Base-by-base conservation (phyloP, 2,888 invertebrate species). In the Patella ulyssiponensis region DNA sequence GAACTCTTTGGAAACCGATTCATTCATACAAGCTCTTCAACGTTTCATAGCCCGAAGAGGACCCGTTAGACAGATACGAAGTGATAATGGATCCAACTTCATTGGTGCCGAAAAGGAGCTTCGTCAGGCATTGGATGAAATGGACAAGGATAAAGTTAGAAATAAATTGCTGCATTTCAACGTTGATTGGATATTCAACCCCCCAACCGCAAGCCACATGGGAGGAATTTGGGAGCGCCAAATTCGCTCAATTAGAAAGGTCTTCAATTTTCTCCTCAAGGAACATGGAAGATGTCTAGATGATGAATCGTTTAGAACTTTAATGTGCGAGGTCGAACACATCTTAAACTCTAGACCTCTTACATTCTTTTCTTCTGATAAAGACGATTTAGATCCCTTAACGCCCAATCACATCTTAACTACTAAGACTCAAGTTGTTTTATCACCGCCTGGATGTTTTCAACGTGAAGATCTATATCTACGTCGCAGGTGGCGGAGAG, bases 21-120 rank as follows among this genome's bases (percentile, higher is more conserved):
- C 77, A 12, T 77, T 76, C 58, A 27, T 70, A 12, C 77, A 77
- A 54, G 52, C 74, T 23, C 53, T 54, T 7, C 17, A 64, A 44
- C 33, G 75, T 17, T 76, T 76, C 20, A 69, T 75, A 11, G 1
- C 51, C 56, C 17, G 52, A 17, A 44, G 75, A n/a, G 75, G 78
- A 4, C 74, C 79, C 33, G 77, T 77, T 54, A 54, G 17, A 17
- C 14, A 54, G 2, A 54, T 54, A 54, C 12, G 54, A 17, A 15
- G 14, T 15, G 54, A 54, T 54, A 54, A 54, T 17, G 54, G 54
- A 15, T 15, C 54, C 14, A 54, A 54, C 54, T 54, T 54, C 54
- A 12, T 15, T 17, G 54, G 54, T 15, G 54, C 54, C 54, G 54
- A 54, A 54, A 12, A 2, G 17, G 54, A 54, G 54, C 54, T 54